Base-by-base conservation (phyloP, 2,113 vertebrate species). In the Shinisaurus crocodilurus region DNA sequence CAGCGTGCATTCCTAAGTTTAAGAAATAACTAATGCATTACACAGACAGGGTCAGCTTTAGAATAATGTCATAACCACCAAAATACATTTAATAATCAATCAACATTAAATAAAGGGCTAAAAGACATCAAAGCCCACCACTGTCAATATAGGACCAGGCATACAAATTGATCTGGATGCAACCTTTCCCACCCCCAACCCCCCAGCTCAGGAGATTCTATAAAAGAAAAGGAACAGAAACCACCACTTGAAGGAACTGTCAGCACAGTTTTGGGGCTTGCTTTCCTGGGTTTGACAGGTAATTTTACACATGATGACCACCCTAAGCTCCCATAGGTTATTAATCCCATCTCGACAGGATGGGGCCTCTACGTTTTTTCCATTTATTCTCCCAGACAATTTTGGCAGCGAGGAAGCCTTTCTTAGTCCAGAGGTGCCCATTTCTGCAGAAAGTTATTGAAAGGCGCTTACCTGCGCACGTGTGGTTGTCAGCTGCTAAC, bases 401-500 rank as follows among this genome's bases (percentile, higher is more conserved):
- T 65, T 40, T 77, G 74, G 60, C 29, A 77, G 27, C 0, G 15
- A 34, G n/a, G 10, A 12, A 32, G 60, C 34, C 16, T 69, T 32
- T 43, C 57, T 1, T 0, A 16, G 54, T 4, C 0, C n/a, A 69
- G 32, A 72, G 6, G 2, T 67, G 70, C 50, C 82, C 13, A 13
- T 20, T 72, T 57, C 37, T 76, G 37, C 82, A 54, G 23, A n/a
- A 3, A 1, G 12, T 13, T 50, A 29, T 9, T 2, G 69, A 80
- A 86, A 5, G 60, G 34, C 65, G 96, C 98, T 99, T 98, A 99
- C 99, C 99, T 89, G 98, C 97, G 4, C 99, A 99, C 90, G 98
- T 99, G 97, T 98, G 98, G 96, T 99, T 99, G 97, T 99, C 99
- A 95, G 97, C 97, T 40, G 98, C 97, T 94, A 99, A 92, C 95